Evolutionary conservation across 2,113 vertebrate genomes (phyloP).

Genomic region (Diphyllodes magnificus): DNA sequence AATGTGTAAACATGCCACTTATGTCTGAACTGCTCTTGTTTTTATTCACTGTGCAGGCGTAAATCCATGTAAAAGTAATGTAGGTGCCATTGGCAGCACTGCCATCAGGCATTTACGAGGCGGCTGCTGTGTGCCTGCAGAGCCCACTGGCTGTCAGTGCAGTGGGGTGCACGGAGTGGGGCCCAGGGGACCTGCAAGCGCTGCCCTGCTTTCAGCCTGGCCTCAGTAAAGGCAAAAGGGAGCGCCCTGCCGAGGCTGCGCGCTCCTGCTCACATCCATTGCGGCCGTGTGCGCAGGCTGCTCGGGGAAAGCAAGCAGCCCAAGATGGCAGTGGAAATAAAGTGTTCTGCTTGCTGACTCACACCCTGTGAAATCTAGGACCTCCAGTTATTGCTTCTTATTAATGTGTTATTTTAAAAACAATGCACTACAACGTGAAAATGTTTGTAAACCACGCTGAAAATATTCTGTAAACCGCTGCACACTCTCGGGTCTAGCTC

Average conservation of each 20-base stretch:
- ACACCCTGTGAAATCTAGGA: background rate
- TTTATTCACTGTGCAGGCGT: background rate
- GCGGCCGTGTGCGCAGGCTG: background rate
- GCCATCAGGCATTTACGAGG: background rate
- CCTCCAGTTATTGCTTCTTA: background rate
- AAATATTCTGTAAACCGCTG: background rate
- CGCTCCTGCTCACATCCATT: background rate
- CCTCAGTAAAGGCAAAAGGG: background rate
- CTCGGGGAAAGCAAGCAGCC: background rate
- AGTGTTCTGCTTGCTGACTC: background rate
- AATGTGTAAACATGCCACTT: background rate
- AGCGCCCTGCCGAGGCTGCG: background rate
- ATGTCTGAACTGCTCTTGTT: background rate
- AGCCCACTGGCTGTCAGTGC: background rate
- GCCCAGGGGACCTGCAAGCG: background rate
- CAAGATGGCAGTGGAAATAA: background rate
- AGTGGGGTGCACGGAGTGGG: accelerated
- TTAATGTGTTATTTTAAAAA: background rate
- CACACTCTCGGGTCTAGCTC: background rate
- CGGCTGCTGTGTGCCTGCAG: background rate
- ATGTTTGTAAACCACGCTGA: background rate
- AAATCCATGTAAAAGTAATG: background rate
- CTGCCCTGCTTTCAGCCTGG: background rate
- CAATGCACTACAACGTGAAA: background rate
- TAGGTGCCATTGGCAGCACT: background rate